A percentile compares a stretch with the other conserved stretches of the same genome.
Evolutionary conservation across 2,797 vertebrate species (phyloP).

Genomic region (Scarus forsteni): DNA sequence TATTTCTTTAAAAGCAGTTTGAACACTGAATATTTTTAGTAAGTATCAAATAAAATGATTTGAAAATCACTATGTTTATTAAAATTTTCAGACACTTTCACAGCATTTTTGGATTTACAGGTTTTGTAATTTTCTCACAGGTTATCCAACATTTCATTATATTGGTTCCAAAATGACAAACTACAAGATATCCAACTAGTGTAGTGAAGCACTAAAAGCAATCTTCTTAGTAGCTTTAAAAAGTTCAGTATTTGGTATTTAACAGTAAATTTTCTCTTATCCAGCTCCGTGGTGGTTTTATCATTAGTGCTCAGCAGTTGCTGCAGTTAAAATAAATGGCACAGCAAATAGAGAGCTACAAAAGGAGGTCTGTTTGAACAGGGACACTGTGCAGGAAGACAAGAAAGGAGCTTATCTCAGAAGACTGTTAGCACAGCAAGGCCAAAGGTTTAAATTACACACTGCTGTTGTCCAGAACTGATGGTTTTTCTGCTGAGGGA

Average conservation of each 20-base stretch:
- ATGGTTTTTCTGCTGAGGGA: constrained; percentile 8
- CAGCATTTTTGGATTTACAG: too few species aligned
- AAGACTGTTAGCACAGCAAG: neutral
- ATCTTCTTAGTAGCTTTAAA: neutral
- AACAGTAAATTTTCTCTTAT: neutral
- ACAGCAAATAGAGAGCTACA: neutral
- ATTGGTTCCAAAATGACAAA: too few species aligned
- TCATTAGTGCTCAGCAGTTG: neutral
- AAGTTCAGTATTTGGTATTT: neutral
- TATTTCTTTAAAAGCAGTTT: too few species aligned
- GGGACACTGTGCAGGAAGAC: neutral
- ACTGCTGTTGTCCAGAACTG: constrained; percentile 12
- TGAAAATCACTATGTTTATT: too few species aligned
- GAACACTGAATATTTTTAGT: too few species aligned
- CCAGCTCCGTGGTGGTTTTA: neutral
- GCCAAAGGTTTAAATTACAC: constrained; percentile 1
- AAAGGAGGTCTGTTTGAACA: neutral
- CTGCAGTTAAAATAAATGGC: neutral
- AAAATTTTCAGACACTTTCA: too few species aligned
- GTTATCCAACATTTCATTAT: too few species aligned
- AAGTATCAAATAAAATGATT: too few species aligned
- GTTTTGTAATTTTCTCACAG: too few species aligned
- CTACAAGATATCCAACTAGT: neutral
- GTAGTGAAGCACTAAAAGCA: neutral
- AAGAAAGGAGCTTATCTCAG: constrained; percentile 14